Evolutionary conservation across 2,113 vertebrate species (phyloP).

Genomic region (Pseudolaguvia tuberculata): DNA sequence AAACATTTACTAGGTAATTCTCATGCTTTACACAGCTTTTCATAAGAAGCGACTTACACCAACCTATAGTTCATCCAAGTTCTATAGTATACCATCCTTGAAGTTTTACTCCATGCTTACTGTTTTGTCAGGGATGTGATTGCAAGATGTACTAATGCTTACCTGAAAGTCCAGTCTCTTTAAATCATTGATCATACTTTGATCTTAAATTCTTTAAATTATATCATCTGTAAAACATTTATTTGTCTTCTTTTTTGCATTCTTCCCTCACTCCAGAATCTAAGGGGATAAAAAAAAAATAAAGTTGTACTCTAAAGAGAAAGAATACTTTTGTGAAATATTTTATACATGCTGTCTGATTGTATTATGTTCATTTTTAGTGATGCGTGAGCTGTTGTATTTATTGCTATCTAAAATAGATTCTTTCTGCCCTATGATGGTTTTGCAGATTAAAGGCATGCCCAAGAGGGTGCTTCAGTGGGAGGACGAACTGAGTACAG

Average conservation of each 20-base stretch:
- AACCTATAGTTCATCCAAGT: too few relatives aligned
- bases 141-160: background rate
- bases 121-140: background rate
- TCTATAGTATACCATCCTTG: background rate
- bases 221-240: background rate
- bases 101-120: background rate
- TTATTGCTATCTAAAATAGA: background rate
- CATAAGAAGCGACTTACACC: too few relatives aligned
- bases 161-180: too few relatives aligned
- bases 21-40: background rate
- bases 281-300: background rate
- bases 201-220: too few relatives aligned
- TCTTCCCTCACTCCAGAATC: background rate
- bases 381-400: background rate
- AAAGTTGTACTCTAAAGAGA: background rate
- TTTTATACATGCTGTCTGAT: background rate
- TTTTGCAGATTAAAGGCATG: slow-evolving; percentile 66
- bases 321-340: background rate
- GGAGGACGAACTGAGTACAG: slow-evolving; percentile 54
- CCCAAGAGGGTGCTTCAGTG: slow-evolving; percentile 51
- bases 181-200: too few relatives aligned
- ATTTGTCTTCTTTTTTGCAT: background rate
- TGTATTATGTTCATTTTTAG: background rate
- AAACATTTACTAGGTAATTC: background rate
- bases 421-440: background rate